These are phyloP conservation scores for Rhimphoctona megacephalus DNA, from an alignment of 2,888 invertebrate genomes.

Conservation along the genomic window DNA sequence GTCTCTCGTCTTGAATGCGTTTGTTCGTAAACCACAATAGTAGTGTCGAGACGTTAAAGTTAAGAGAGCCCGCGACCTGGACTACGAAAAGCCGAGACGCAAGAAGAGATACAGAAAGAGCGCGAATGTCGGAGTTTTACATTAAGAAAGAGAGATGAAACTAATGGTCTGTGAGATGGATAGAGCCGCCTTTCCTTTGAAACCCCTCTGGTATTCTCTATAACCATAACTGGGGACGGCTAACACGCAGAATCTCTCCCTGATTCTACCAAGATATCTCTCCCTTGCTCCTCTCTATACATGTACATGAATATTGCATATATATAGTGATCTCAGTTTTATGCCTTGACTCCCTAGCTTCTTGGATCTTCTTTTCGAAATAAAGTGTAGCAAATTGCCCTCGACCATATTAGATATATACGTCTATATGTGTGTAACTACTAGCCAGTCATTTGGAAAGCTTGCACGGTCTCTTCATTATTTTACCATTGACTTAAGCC, in stretches of 20 bases:
- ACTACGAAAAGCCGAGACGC: constrained; percentile 13
- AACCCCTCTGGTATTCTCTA: constrained; percentile 39
- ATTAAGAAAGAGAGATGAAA: constrained; percentile 14
- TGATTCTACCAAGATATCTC: constrained; percentile 46
- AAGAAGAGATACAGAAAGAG: background rate
- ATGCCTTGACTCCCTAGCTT: constrained; percentile 17
- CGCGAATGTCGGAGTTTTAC: background rate
- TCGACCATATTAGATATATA: constrained; percentile 1
- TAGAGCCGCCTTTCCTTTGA: constrained; percentile 24
- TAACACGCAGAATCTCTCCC: constrained; percentile 50
- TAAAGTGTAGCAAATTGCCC: constrained; percentile 49
- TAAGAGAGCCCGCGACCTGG: constrained; percentile 43
- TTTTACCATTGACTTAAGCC: constrained; percentile 23
- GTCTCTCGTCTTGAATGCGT: constrained; percentile 43
- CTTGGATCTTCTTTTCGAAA: constrained; percentile 33
- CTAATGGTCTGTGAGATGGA: constrained; percentile 26
- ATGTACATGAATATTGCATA: constrained; percentile 21
- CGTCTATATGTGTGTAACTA: background rate
- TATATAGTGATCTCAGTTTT: constrained; percentile 44
- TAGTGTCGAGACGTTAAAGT: constrained; percentile 57
- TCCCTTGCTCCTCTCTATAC: background rate
- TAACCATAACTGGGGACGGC: constrained; percentile 50
- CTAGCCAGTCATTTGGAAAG: constrained; percentile 7
- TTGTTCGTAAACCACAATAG: constrained; percentile 56
- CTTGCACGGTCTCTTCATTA: constrained; percentile 31